phyloP scores from a whole-genome alignment of 2,888 invertebrate species.

The Pachymerium ferrugineum region DNA sequence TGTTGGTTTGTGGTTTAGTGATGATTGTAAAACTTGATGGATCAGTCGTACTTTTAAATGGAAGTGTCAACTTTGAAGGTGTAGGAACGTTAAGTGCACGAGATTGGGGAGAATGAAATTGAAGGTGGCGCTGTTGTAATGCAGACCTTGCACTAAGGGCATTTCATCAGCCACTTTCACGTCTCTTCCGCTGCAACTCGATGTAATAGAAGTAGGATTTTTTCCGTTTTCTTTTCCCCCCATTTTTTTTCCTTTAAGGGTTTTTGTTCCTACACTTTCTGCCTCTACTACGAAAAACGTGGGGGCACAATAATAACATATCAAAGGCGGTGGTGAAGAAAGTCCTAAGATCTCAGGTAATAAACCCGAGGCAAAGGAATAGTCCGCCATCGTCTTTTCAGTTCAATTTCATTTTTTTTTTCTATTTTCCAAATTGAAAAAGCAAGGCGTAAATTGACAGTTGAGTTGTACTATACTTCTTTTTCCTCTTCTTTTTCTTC shows the following conservation, averaged over 20 bases:
- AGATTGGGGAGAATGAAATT: not conserved
- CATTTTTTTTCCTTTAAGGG: not conserved
- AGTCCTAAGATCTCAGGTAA: constrained; percentile 6
- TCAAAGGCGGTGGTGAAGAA: constrained; percentile 6
- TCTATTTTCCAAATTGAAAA: constrained; percentile 2
- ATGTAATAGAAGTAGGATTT: not conserved
- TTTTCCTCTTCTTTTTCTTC: not conserved
- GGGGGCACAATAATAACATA: constrained; percentile 19
- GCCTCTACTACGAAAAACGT: not conserved
- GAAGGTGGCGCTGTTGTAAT: constrained; percentile 13
- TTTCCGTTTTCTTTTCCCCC: not conserved
- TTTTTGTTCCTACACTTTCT: not conserved
- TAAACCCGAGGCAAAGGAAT: constrained; percentile 12
- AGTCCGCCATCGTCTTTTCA: not conserved
- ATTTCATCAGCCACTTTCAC: constrained; percentile 18
- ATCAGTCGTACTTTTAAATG: not conserved
- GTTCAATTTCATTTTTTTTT: constrained; percentile 11
- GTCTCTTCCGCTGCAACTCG: not conserved
- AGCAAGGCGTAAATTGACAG: constrained; percentile 24
- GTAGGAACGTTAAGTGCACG: not conserved
- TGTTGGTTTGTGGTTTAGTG: too few species aligned
- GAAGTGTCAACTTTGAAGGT: not conserved
- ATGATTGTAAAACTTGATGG: not conserved
- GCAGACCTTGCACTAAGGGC: not conserved
- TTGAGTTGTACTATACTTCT: not conserved